phyloP scores from a whole-genome alignment of 2,888 invertebrate genomes.

The Spisula solida region DNA sequence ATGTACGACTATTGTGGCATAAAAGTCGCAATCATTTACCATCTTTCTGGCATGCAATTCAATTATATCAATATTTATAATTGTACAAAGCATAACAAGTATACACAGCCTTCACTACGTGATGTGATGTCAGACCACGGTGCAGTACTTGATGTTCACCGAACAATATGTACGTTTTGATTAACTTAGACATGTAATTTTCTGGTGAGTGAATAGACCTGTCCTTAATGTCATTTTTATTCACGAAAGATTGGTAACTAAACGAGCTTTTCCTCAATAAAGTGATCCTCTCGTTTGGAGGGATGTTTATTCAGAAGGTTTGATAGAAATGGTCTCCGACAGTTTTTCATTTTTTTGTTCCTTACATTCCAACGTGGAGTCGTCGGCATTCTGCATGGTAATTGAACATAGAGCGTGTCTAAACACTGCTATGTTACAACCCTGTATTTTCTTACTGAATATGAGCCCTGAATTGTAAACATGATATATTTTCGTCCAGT shows the following conservation, averaged over 20 bases:
- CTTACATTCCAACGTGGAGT: slow-evolving; percentile 30
- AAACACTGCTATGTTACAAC: not conserved
- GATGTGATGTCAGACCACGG: not conserved
- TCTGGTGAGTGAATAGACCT: slow-evolving; percentile 71
- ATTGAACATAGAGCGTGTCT: slow-evolving; percentile 24
- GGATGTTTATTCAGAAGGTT: slow-evolving; percentile 43
- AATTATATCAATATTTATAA: slow-evolving; percentile 12
- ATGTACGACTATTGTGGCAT: not conserved
- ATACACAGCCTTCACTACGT: not conserved
- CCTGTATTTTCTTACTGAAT: not conserved
- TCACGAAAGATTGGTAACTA: slow-evolving; percentile 73
- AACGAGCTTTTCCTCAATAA: slow-evolving; percentile 67
- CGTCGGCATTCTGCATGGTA: slow-evolving; percentile 39
- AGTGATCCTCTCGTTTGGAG: slow-evolving; percentile 37
- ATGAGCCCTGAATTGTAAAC: not conserved
- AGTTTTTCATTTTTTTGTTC: slow-evolving; percentile 11
- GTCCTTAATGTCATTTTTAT: slow-evolving; percentile 73
- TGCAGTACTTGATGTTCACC: not conserved
- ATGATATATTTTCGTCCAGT: not conserved
- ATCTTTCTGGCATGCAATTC: not conserved
- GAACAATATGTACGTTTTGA: slow-evolving; percentile 47
- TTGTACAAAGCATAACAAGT: slow-evolving; percentile 9
- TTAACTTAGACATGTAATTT: slow-evolving; percentile 73
- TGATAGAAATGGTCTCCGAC: slow-evolving; percentile 33
- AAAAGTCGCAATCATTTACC: not conserved